phyloP scores from a whole-genome alignment of 92 coral and sea anemone genomes.

The Bergia sp. region DNA sequence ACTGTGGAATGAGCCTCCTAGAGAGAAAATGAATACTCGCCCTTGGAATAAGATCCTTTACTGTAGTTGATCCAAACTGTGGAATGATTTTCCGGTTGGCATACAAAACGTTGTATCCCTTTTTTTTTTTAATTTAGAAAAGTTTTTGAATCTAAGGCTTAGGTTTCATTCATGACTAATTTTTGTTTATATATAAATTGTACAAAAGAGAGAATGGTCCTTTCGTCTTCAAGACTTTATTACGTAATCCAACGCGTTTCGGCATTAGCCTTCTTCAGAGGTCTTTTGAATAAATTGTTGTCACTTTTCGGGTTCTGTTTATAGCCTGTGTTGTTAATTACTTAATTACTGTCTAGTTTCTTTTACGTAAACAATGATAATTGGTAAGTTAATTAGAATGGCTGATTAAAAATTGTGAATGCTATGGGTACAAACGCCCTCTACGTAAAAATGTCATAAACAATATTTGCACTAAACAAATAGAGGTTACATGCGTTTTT shows the following conservation, averaged over 20 bases:
- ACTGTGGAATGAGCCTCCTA: too few relatives aligned
- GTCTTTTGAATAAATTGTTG: neutral
- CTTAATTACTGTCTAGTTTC: neutral
- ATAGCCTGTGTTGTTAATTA: neutral
- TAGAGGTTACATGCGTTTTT: neutral
- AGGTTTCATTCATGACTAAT: too few relatives aligned
- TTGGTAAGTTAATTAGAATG: neutral
- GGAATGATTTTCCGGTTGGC: too few relatives aligned
- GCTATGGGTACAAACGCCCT: neutral
- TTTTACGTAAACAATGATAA: neutral
- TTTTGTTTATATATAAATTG: neutral
- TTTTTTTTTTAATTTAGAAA: too few relatives aligned
- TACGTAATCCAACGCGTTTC: neutral
- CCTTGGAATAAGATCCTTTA: too few relatives aligned
- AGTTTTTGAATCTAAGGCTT: too few relatives aligned
- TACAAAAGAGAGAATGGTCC: neutral
- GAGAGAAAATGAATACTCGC: too few relatives aligned
- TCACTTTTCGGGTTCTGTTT: neutral
- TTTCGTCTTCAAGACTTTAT: neutral
- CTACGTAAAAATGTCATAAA: neutral
- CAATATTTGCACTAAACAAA: neutral
- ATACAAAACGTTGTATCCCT: too few relatives aligned
- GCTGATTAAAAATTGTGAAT: neutral
- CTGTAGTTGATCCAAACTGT: too few relatives aligned
- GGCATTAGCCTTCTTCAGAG: neutral